phyloP scores from a whole-genome alignment of 1,140 invertebrate genomes.

The Macrocentrus cingulum region DNA sequence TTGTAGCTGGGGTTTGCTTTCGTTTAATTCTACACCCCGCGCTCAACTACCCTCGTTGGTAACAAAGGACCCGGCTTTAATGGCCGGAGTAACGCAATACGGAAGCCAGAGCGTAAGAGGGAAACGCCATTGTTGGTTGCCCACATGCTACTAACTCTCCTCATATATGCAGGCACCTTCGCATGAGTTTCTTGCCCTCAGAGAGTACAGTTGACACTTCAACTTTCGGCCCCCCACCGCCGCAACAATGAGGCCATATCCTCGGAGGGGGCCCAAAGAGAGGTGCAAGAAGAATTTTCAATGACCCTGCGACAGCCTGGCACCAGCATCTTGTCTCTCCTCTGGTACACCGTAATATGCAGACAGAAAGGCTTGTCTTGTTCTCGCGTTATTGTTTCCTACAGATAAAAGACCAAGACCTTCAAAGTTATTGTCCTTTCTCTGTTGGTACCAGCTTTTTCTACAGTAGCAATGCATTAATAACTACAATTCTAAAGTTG shows the following conservation, averaged over 20 bases:
- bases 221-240: not conserved
- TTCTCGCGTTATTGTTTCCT: not conserved
- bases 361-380: no score
- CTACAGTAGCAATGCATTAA: no score
- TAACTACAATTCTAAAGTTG: no score
- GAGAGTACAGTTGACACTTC: not conserved
- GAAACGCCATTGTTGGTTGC: conserved; percentile 21
- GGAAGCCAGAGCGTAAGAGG: conserved; percentile 17
- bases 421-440: not conserved
- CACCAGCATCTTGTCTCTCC: no score
- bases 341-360: no score
- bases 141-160: conserved; percentile 17
- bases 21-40: conserved; percentile 9
- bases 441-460: no score
- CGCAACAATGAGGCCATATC: not conserved
- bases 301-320: not conserved
- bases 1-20: conserved; percentile 20
- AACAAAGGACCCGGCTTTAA: conserved; percentile 18
- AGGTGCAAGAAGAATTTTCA: not conserved
- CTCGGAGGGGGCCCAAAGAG: not conserved
- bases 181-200: not conserved
- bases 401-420: not conserved
- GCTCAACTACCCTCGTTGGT: conserved; percentile 17
- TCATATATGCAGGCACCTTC: not conserved
- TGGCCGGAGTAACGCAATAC: conserved; percentile 24